Conservation (phyloP, 2,113 vertebrate genomes). For the Microcebus ravelobensis region DNA sequence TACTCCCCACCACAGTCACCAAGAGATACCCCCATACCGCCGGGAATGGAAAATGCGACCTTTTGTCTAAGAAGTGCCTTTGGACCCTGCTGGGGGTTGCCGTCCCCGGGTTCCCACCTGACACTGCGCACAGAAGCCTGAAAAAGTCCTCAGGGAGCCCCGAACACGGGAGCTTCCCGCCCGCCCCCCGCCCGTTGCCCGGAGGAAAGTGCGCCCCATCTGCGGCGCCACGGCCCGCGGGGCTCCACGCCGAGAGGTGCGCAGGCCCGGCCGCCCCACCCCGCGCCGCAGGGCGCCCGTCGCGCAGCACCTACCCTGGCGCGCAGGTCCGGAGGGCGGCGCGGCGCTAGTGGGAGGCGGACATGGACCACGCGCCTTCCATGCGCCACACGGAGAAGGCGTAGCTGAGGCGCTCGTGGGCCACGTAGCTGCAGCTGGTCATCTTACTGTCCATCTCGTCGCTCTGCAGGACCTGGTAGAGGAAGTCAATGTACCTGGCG, state of each 20-base stretch:
- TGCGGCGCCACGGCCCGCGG: not conserved
- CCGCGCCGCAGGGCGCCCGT: not conserved
- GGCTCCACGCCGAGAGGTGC: accelerated
- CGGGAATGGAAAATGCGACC: not conserved
- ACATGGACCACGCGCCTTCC: conserved; percentile 98
- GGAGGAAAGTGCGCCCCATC: not conserved
- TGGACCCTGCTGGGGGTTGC: not conserved
- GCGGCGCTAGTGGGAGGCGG: conserved; percentile 93
- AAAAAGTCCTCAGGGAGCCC: not conserved
- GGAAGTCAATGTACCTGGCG: conserved; percentile 97
- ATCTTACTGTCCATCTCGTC: conserved; percentile 98
- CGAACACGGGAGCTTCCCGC: not conserved
- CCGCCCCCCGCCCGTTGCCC: not conserved
- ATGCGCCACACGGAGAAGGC: conserved; percentile 99
- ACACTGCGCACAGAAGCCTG: not conserved
- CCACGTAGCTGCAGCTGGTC: conserved; percentile 97
- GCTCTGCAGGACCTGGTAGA: conserved; percentile 97
- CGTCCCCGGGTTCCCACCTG: not conserved
- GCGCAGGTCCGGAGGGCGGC: conserved; percentile 71
- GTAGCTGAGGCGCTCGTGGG: conserved; percentile 97
- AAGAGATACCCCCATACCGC: not conserved
- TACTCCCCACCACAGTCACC: not conserved
- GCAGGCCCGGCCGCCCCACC: not conserved
- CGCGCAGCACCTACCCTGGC: conserved; percentile 67
- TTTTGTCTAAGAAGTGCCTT: not conserved